Percentiles rank a stretch among this genome's conserved stretches.
Evolutionary conservation across 2,113 vertebrate genomes (phyloP).

Genomic region (Forbesichthys agassizii): DNA sequence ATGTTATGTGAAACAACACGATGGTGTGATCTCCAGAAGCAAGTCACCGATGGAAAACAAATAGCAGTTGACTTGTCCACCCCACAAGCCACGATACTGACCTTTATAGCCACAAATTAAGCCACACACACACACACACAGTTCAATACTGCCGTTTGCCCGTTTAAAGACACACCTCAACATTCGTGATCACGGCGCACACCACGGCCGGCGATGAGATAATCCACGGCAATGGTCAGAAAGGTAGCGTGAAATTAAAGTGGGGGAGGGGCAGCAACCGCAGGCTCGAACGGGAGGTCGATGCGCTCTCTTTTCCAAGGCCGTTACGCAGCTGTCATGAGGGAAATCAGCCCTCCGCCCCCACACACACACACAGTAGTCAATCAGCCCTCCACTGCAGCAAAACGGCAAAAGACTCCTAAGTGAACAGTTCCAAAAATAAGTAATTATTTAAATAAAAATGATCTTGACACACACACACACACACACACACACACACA

Average conservation of each 20-base stretch:
- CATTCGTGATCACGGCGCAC: neutral
- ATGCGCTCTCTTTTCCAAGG: neutral
- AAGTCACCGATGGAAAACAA: conserved; percentile 11
- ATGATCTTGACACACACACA: conserved; percentile 33
- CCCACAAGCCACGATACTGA: conserved; percentile 18
- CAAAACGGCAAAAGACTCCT: conserved; percentile 21
- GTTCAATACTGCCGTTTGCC: conserved; percentile 41
- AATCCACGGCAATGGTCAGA: conserved; percentile 6
- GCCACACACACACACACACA: conserved; percentile 14
- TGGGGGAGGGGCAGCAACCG: neutral
- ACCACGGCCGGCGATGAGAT: neutral
- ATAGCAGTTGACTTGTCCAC: conserved; percentile 16
- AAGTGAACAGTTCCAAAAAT: conserved; percentile 40
- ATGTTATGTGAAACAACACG: no score
- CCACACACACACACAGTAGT: conserved; percentile 1
- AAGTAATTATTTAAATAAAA: conserved; percentile 64
- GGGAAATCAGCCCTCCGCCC: neutral
- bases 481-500: no score
- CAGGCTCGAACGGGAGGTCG: neutral
- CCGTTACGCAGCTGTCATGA: neutral
- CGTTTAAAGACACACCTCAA: conserved; percentile 8
- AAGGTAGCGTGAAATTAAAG: neutral
- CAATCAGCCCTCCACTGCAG: conserved; percentile 34
- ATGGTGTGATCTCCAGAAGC: no score
- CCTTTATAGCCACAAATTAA: conserved; percentile 3